Base-by-base conservation (phyloP, 1,140 invertebrate species). In the Drosophila ohnishii region DNA sequence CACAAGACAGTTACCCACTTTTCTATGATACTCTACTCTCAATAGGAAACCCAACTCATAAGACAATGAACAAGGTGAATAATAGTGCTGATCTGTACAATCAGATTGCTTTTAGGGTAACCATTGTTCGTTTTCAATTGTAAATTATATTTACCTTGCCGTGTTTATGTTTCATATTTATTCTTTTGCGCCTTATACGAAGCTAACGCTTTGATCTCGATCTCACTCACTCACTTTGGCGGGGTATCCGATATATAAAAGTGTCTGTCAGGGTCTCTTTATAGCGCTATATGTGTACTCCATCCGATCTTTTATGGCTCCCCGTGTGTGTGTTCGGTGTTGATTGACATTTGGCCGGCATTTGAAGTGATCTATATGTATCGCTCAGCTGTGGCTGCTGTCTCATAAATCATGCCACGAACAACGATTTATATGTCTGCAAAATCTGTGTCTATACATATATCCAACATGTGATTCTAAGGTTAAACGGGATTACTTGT, bases 331-430 rank as follows among this genome's bases (percentile, higher is more conserved):
- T 47, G 25, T 72, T 72, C 62, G 42, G 50, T 53, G 57, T 47
- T 85, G 83, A 86, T 86, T 87, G 83, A 86, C 84, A 88, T 86
- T 86, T 83, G 79, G 40, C 78, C 79, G 74, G 70, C 62, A 65
- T 78, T 82, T 86, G 60, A 80, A 69, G 53, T 86, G 78, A 63
- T 78, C 65, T 72, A 78, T 85, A 78, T 60, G 65, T 30, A 55
- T 37, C 74, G 67, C 50, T 64, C 66, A 61, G 64, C 58, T 45
- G 67, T 40, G 60, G 63, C 70, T 74, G 80, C 70, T 64, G 51
- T 62, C 69, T 50, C 79, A 82, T 86, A 87, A 86, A 86, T 86
- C 82, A 84, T 70, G 81, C 56, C 67, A 77, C 42, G 44, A 30
- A 59, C 66, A 70, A 72, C 55, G 63, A 72, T 69, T 75, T 82